Percentiles rank a stretch among this genome's conserved stretches.
These are phyloP conservation scores for Lordiphosa fenestrarum DNA, from an alignment of 2,888 invertebrate genomes.

Conservation along the genomic window DNA sequence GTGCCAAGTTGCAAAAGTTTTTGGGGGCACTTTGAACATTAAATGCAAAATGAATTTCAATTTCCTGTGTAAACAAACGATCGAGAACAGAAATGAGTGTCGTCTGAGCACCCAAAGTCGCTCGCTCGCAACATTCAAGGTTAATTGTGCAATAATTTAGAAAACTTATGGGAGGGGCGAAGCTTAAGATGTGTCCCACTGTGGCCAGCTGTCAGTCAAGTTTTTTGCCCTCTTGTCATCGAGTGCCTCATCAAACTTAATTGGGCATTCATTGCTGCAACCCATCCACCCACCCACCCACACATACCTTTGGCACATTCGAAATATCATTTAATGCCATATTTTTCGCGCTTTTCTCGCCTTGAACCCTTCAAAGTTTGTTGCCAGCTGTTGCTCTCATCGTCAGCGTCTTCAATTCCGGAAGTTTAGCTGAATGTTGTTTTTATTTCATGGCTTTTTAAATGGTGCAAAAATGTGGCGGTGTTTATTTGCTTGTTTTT, in stretches of 20 bases:
- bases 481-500: slow-evolving; percentile 19
- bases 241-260: slow-evolving; percentile 12
- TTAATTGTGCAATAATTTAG: slow-evolving; percentile 69
- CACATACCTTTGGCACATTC: slow-evolving; percentile 20
- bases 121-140: slow-evolving; percentile 42
- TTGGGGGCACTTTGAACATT: too few species aligned
- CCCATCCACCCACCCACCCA: slow-evolving; percentile 13
- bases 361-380: slow-evolving; percentile 45
- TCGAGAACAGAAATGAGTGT: too few species aligned
- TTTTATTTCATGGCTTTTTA: slow-evolving; percentile 46
- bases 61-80: too few species aligned
- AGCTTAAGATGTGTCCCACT: too few species aligned
- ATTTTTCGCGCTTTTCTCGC: slow-evolving; percentile 23
- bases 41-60: too few species aligned
- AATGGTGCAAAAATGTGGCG: slow-evolving; percentile 30
- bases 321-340: slow-evolving; percentile 36
- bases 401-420: slow-evolving; percentile 34
- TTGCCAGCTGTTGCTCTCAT: slow-evolving; percentile 27
- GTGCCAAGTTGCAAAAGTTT: too few species aligned
- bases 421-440: slow-evolving; percentile 50
- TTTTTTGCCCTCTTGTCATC: slow-evolving; percentile 6
- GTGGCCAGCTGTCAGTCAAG: slow-evolving; percentile 12
- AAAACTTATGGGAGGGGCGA: slow-evolving; percentile 44
- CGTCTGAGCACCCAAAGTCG: background rate
- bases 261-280: slow-evolving; percentile 12